Evolutionary conservation across 2,888 invertebrate species (phyloP), one percentile per base, ranked within the genome.

Genomic region (Pristionchus arcanus): DNA sequence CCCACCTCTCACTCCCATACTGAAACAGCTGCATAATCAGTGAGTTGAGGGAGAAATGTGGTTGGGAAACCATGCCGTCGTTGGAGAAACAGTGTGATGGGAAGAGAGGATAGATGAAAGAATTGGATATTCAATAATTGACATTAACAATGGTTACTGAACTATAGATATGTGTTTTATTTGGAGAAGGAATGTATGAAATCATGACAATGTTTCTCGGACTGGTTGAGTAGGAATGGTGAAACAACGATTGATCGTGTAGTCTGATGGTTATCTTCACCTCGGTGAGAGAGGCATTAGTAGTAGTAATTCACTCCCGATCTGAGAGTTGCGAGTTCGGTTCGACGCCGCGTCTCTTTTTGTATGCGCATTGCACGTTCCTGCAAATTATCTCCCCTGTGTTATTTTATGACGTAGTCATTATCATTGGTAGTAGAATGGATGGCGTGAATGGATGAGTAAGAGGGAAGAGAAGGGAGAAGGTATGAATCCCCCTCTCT

Each of bases 1-100:
- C 2, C 87, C 87, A 3, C 87, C 87, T n/a, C 87, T 88, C 74
- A 88, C 87, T 34, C 87, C 87, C n/a, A 88, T 88, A 11, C 87
- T 88, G 55, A 88, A 74, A 37, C 87, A 88, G 55, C 55, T 88
- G 55, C 87, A 88, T 42, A 34, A 71, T 68, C 87, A 88, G 87
- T 88, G 13, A 74, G 87, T 74, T 49, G 37, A 74, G 11, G 74
- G 19, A 21, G 37, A 19, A 34, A 28, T 55, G 16, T 55, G 71
- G 31, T 31, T 16, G 74, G 74, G 37, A 37, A n/a, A 25, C 21
- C 19, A 37, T 37, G 37, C 21, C 25, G 37, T 37, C 9, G 37
- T 74, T 37, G 74, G 34, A 19, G 63, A n/a, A 63, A n/a, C 63
- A 3, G 13, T 53, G n/a, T 19, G 68, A 68, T 2, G 68, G 11